These are phyloP conservation scores for Leptopilina drosophilae DNA, from an alignment of 2,888 invertebrate genomes.

Conservation along the genomic window DNA sequence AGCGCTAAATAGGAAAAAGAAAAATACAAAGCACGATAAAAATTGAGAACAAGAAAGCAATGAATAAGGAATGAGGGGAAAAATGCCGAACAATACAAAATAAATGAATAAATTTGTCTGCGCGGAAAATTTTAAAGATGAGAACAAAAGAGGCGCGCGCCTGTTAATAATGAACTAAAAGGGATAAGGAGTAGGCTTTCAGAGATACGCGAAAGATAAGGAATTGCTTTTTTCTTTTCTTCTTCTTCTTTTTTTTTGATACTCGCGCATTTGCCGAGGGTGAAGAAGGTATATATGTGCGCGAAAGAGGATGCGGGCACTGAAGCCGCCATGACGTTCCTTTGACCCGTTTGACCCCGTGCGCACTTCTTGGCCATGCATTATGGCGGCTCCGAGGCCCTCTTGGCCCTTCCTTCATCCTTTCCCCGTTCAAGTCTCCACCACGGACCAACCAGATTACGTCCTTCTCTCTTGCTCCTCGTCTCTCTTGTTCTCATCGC, in stretches of 20 bases:
- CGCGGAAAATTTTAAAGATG: conserved; percentile 4
- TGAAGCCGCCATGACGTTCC: conserved; percentile 71
- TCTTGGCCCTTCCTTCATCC: conserved; percentile 73
- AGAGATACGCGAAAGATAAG: conserved; percentile 34
- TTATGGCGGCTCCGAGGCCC: conserved; percentile 73
- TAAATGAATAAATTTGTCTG: conserved; percentile 14
- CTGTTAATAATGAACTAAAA: conserved; percentile 12
- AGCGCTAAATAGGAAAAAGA: no score
- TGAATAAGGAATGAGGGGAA: neutral
- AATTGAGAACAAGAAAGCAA: no score
- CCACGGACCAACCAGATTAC: conserved; percentile 73
- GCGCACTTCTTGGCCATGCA: conserved; percentile 75
- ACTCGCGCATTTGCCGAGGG: conserved; percentile 33
- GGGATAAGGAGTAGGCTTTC: conserved; percentile 16
- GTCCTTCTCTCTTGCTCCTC: conserved; percentile 64
- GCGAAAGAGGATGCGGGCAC: conserved; percentile 42
- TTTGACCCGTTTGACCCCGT: conserved; percentile 75
- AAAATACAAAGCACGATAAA: no score
- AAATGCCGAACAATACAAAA: conserved; percentile 11
- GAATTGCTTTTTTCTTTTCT: conserved; percentile 10
- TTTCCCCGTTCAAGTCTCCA: conserved; percentile 69
- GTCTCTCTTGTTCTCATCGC: conserved; percentile 67
- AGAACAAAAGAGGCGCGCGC: neutral
- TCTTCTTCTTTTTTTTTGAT: no score
- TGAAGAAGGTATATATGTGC: conserved; percentile 42